Evolutionary conservation across 2,113 vertebrate genomes (phyloP).

Genomic region (Thunnus thynnus): DNA sequence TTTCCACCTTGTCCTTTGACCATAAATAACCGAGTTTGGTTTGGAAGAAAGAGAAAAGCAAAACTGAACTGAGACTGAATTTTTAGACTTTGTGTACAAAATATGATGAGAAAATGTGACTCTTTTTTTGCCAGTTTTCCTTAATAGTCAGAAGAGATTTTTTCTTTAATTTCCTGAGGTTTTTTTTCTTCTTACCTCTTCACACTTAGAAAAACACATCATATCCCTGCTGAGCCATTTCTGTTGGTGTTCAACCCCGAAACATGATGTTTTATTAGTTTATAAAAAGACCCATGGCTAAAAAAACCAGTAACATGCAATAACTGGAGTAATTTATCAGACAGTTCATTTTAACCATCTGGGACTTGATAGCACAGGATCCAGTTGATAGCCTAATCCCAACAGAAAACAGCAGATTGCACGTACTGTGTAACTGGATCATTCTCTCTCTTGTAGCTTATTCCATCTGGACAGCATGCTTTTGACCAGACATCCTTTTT

Average conservation of each 20-base stretch:
- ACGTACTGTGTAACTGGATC: slow-evolving; percentile 49
- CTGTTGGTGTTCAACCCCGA: neutral
- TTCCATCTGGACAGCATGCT: slow-evolving; percentile 68
- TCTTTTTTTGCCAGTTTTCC: neutral
- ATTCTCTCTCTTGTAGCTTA: slow-evolving; percentile 29
- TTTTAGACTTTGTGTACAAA: neutral
- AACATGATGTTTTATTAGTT: slow-evolving; percentile 22
- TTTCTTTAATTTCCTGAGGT: neutral
- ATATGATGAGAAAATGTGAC: neutral
- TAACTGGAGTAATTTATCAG: slow-evolving; percentile 34
- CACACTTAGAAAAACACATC: neutral
- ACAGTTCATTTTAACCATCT: slow-evolving; percentile 49
- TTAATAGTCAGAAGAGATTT: neutral
- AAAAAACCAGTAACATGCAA: slow-evolving; percentile 12
- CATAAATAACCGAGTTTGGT: slow-evolving; percentile 2
- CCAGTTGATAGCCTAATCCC: slow-evolving; percentile 33
- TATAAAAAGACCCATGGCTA: neutral
- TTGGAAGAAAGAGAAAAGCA: slow-evolving; percentile 1
- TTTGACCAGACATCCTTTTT: slow-evolving; percentile 45
- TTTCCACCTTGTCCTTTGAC: slow-evolving; percentile 4
- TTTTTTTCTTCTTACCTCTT: neutral
- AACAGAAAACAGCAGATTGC: slow-evolving; percentile 70
- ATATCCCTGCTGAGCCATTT: neutral
- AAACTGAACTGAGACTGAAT: neutral
- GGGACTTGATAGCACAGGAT: slow-evolving; percentile 54